Evolutionary conservation across 2,888 invertebrate species (phyloP), one percentile per base, ranked within the genome.

Genomic region (Cantharis lateralis): DNA sequence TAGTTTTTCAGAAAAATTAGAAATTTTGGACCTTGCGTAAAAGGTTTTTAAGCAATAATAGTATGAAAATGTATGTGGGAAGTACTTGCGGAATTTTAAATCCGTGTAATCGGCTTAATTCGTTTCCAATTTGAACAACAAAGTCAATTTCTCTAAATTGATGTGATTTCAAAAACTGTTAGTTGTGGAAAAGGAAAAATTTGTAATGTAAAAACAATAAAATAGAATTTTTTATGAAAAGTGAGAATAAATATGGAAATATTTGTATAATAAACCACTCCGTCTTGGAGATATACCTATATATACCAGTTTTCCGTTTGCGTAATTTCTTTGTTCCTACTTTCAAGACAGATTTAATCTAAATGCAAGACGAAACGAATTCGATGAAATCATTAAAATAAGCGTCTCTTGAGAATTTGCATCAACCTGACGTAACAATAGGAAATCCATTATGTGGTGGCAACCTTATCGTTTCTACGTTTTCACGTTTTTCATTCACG

Each of bases 361-460:
- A 20, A 66, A 71, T 18, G 69, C 69, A 28, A 62, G 64, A 68
- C 68, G 18, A 32, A 66, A 69, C 64, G 75, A 71, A 75, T 76
- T 76, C 75, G 75, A 76, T 76, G 72, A 76, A 76, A 76, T 76
- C 75, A 76, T 76, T 76, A 76, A 72, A 75, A 72, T 71, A 71
- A 75, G 71, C 68, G 18, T 70, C 66, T 75, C 75, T 71, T 62
- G 62, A 32, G 75, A 75, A 75, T 75, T 71, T 71, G 68, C 75
- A 75, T 75, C 71, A 71, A 68, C 70, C 61, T 71, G 75, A 71
- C 75, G 71, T 75, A 24, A 75, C 75, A 75, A 75, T 75, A 71
- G 71, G 68, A 75, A 75, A 71, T 71, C 70, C 61, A 71, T 75
- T 75, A 66, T 61, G 20, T 28, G 75, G 20, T 28, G 75, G 71